Percentiles rank a stretch among this genome's conserved stretches.
Conservation (phyloP, 1,140 invertebrate species). For the Macrobrachium nipponense region DNA sequence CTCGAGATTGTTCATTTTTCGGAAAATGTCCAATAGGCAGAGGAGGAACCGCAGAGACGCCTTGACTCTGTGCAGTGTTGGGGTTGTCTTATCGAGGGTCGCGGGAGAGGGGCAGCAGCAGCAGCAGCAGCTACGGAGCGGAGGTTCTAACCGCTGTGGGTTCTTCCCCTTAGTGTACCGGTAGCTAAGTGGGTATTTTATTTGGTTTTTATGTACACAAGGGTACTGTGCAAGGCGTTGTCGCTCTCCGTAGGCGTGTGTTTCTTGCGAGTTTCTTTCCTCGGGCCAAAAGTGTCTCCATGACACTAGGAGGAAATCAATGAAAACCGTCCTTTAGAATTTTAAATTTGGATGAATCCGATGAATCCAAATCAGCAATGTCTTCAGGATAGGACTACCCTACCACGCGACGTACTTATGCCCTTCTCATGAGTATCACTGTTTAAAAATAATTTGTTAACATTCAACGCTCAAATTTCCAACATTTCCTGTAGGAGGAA, state of each 20-base stretch:
- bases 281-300: too few species aligned
- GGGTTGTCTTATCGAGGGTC: conserved; percentile 21
- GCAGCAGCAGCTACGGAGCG: conserved; percentile 19
- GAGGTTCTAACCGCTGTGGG: conserved; percentile 37
- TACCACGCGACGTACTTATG: too few species aligned
- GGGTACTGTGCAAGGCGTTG: conserved; percentile 15
- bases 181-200: conserved; percentile 62
- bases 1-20: too few species aligned
- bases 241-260: conserved; percentile 22
- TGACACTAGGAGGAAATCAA: too few species aligned
- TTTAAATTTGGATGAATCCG: background rate
- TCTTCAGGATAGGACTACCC: too few species aligned
- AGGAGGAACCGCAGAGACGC: too few species aligned
- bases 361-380: background rate
- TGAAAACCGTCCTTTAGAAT: background rate
- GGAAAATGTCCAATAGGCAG: too few species aligned
- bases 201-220: conserved; percentile 53
- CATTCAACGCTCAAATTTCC: too few species aligned
- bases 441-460: too few species aligned
- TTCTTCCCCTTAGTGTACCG: conserved; percentile 38
- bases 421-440: too few species aligned
- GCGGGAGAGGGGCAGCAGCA: conserved; percentile 36
- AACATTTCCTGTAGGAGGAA: too few species aligned
- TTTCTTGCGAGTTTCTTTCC: background rate
- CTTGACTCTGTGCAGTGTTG: background rate